phyloP scores from a whole-genome alignment of 2,888 invertebrate genomes.

The Gibbula magus region DNA sequence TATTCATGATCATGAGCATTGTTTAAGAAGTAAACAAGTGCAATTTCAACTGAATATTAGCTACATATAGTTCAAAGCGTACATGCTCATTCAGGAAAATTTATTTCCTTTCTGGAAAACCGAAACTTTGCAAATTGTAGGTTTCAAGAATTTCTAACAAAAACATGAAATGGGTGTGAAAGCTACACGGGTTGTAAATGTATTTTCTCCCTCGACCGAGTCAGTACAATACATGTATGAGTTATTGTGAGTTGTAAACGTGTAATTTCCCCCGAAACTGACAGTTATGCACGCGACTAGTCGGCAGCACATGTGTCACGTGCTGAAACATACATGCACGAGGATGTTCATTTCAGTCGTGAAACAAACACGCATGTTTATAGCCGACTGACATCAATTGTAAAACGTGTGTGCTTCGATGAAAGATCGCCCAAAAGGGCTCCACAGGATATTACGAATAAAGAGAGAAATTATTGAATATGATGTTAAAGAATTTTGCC shows the following conservation, averaged over 20 bases:
- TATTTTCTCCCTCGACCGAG: too few species aligned
- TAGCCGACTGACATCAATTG: slow-evolving; percentile 6
- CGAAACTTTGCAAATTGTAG: too few species aligned
- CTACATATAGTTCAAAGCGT: too few species aligned
- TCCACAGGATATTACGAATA: slow-evolving; percentile 10
- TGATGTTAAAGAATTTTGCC: slow-evolving; percentile 4
- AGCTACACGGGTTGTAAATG: too few species aligned
- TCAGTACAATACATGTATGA: not conserved
- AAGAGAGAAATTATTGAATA: slow-evolving; percentile 14
- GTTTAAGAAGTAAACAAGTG: too few species aligned
- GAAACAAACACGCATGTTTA: slow-evolving; percentile 15
- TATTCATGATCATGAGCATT: too few species aligned
- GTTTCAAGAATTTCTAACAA: too few species aligned
- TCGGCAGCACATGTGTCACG: not conserved
- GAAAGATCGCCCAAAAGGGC: not conserved
- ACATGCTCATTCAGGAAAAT: too few species aligned
- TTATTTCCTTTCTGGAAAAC: too few species aligned
- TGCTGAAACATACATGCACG: slow-evolving; percentile 5
- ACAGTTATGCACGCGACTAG: not conserved
- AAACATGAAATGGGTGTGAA: too few species aligned
- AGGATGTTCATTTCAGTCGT: not conserved
- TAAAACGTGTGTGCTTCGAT: not conserved
- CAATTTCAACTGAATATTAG: too few species aligned
- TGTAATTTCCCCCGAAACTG: not conserved
- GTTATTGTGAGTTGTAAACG: not conserved